Evolutionary conservation across 1,140 invertebrate genomes (phyloP), one percentile per base, ranked within the genome.

Genomic region (Macrobrachium nipponense): DNA sequence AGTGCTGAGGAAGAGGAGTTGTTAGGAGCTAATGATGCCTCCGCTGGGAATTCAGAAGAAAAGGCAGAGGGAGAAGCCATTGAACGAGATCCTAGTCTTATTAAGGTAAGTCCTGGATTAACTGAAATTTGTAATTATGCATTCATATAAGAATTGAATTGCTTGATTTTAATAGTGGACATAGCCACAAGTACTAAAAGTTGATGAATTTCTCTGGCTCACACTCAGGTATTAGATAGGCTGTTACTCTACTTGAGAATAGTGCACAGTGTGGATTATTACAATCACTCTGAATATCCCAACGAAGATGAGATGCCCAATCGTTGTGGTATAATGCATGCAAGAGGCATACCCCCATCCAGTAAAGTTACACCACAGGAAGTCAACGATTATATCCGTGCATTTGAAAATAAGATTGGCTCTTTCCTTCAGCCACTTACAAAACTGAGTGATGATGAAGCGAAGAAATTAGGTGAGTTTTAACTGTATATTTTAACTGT

Each of bases 291-390:
- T 90, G 98, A 99, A 90, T 99, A 99, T 93, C 97, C 98, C 0
- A 98, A 99, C 90, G 99, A 99, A 92, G 98, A 99, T 91, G 98
- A 99, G 91, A 99, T 99, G 98, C 99, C 99, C 0, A 99, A 99
- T 91, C 93, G 98, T 51, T 99, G 98, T 92, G 98, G 98, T 18
- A 98, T 99, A 87, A 97, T 99, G 93, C 98, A 99, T 91, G 97
- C 97, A 0, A 93, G 99, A 76, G 98, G 97, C 78, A 94, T 95
- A 23, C 93, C 96, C 6, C 96, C 97, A 2, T 93, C 94, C 7
- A 94, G 94, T 66, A 96, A 97, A 91, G 94, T 97, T 76, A 89
- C 89, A 27, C 75, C 82, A 14, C 87, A 93, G 89, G 95, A 95
- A 90, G 91, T 96, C 36, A 94, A 94, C 89, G 95, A 96, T 84